phyloP scores from a whole-genome alignment of 2,797 vertebrate species.

The Lepus townsendii region DNA sequence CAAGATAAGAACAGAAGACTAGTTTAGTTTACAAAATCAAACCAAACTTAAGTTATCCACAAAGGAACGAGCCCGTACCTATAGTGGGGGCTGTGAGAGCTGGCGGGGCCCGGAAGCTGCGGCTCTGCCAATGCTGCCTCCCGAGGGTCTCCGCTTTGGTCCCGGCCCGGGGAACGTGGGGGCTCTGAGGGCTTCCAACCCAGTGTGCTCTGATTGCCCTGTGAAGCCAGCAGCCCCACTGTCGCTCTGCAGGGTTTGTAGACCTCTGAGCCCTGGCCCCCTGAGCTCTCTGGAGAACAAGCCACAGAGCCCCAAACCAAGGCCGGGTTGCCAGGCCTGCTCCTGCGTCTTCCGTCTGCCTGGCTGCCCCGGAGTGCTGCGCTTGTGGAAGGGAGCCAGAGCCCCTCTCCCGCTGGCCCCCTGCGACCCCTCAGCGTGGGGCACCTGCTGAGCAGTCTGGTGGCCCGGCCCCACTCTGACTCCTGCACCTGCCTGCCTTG shows the following conservation, averaged over 20 bases:
- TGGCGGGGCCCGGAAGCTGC: background rate
- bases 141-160: background rate
- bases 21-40: background rate
- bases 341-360: too few species aligned
- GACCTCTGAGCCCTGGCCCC: background rate
- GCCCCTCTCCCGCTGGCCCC: background rate
- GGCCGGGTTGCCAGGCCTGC: background rate
- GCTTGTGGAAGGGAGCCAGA: too few species aligned
- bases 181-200: constrained; percentile 53
- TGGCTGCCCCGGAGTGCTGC: background rate
- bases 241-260: background rate
- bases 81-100: rapidly evolving
- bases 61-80: background rate
- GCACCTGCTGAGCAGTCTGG: too few species aligned
- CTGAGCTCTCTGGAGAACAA: background rate
- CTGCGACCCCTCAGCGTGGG: background rate
- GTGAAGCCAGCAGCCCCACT: background rate
- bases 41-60: background rate
- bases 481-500: background rate
- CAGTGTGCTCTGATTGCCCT: background rate
- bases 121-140: background rate
- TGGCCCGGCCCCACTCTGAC: background rate
- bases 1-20: background rate
- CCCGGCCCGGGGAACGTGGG: background rate
- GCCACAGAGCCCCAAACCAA: background rate